These are phyloP conservation scores for Chrysochloris asiatica DNA, from an alignment of 2,113 vertebrate genomes.

Conservation along the genomic window DNA sequence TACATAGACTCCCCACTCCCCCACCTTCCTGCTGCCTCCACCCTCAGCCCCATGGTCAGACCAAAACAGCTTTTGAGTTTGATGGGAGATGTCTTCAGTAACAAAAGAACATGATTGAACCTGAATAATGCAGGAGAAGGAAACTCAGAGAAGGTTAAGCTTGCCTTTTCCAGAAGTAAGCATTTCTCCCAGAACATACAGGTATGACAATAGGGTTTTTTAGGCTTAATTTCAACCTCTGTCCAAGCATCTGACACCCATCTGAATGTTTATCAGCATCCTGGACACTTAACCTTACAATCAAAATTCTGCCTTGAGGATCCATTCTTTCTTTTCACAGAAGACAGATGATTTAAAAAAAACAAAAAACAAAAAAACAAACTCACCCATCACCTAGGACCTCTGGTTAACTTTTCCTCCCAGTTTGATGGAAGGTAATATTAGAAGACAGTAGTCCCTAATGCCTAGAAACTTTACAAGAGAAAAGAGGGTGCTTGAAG, in stretches of 20 bases:
- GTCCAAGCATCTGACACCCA: not conserved
- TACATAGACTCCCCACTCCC: not conserved
- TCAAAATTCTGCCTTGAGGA: not conserved
- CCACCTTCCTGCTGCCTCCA: not conserved
- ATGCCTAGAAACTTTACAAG: not conserved
- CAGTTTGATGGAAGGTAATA: not conserved
- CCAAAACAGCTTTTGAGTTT: not conserved
- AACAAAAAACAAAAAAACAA: no score
- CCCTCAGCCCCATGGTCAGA: not conserved
- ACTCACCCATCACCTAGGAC: not conserved
- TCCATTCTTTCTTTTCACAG: not conserved
- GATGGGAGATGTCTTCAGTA: not conserved
- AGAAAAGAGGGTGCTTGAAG: not conserved
- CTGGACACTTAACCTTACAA: not conserved
- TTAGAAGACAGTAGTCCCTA: not conserved
- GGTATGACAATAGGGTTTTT: no score
- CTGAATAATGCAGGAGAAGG: constrained; percentile 56
- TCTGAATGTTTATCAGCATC: not conserved
- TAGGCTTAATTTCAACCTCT: no score
- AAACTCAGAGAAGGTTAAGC: constrained; percentile 37
- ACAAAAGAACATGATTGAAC: constrained; percentile 54
- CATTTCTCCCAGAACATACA: not conserved
- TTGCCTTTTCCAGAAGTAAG: constrained; percentile 20
- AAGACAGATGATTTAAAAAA: not conserved
- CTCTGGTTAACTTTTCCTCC: not conserved